Evolutionary conservation across 2,888 invertebrate species (phyloP).

Genomic region (Tinea semifulvella): DNA sequence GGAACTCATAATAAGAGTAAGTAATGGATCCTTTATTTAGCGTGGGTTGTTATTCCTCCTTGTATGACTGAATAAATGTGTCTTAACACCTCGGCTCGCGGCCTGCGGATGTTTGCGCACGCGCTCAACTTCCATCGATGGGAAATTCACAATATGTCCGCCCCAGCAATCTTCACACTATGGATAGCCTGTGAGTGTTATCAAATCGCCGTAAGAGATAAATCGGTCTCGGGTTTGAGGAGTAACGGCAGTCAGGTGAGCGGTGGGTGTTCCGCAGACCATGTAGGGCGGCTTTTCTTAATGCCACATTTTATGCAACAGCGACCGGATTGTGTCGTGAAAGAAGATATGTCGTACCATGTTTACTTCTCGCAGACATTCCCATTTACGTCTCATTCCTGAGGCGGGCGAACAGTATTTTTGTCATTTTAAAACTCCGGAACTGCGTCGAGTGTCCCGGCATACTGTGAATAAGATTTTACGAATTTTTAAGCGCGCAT

Average conservation of each 20-base stretch:
- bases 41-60: slow-evolving; percentile 26
- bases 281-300: slow-evolving; percentile 30
- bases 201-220: slow-evolving; percentile 43
- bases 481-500: slow-evolving; percentile 58
- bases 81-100: slow-evolving; percentile 17
- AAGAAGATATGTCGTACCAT: slow-evolving; percentile 41
- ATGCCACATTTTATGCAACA: slow-evolving; percentile 48
- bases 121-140: slow-evolving; percentile 18
- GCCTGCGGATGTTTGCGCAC: slow-evolving; percentile 18
- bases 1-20: slow-evolving; percentile 17
- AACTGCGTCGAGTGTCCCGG: slow-evolving; percentile 41
- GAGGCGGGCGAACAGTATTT: slow-evolving; percentile 42
- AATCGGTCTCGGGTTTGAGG: slow-evolving; percentile 26
- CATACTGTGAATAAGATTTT: slow-evolving; percentile 53
- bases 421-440: slow-evolving; percentile 55
- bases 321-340: slow-evolving; percentile 45
- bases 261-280: slow-evolving; percentile 25
- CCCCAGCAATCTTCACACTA: slow-evolving; percentile 1
- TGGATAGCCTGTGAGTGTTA: slow-evolving; percentile 23
- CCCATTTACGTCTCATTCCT: slow-evolving; percentile 57
- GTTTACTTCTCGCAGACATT: slow-evolving; percentile 43
- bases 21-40: slow-evolving; percentile 19
- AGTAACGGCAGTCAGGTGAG: slow-evolving; percentile 1
- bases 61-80: slow-evolving; percentile 28
- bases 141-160: slow-evolving; percentile 6